phyloP scores from a whole-genome alignment of 2,888 invertebrate species.

The Globia sparganii region DNA sequence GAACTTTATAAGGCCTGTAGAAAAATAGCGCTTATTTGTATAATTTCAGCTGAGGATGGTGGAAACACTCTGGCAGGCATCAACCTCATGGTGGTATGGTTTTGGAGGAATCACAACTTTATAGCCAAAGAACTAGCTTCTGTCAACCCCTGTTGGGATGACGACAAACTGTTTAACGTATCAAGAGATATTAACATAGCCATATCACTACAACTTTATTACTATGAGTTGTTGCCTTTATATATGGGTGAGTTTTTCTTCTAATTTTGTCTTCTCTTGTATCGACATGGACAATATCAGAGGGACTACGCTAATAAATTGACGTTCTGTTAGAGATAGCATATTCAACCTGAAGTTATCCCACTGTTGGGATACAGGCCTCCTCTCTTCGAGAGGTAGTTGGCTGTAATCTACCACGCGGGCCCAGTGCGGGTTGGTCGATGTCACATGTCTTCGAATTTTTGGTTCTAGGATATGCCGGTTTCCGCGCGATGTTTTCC shows the following conservation, averaged over 20 bases:
- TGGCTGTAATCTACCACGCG: background rate
- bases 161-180: constrained; percentile 73
- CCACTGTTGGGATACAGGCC: background rate
- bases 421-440: too few species aligned
- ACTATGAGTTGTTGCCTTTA: constrained; percentile 73
- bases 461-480: background rate
- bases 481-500: background rate
- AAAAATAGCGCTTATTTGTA: background rate
- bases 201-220: constrained; percentile 69
- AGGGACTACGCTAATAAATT: background rate
- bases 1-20: too few species aligned
- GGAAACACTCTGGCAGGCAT: constrained; percentile 71
- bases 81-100: constrained; percentile 73
- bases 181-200: constrained; percentile 79
- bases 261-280: background rate
- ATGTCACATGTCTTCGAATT: background rate
- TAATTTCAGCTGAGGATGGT: constrained; percentile 71
- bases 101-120: constrained; percentile 76
- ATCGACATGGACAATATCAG: background rate
- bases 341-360: background rate
- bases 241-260: constrained; percentile 70
- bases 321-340: background rate
- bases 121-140: constrained; percentile 70
- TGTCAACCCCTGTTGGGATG: constrained; percentile 78
- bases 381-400: background rate